Percentiles rank a stretch among this genome's conserved stretches.
Evolutionary conservation across 2,113 vertebrate genomes (phyloP).

Genomic region (Caracal caracal): DNA sequence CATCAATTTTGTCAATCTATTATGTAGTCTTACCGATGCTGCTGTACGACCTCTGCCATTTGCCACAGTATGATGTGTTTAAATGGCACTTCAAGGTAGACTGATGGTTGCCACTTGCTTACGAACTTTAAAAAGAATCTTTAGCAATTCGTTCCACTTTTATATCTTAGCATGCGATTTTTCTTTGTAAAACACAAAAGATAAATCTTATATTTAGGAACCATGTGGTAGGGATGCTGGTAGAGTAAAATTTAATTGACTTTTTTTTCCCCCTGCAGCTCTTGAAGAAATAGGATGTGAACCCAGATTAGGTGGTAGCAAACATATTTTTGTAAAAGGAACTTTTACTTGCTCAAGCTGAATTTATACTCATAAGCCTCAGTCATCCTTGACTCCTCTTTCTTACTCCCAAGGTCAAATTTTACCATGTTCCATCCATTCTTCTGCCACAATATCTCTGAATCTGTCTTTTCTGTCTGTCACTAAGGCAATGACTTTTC

Average conservation of each 20-base stretch:
- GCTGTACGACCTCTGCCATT: too few species aligned
- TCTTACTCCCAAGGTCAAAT: not conserved
- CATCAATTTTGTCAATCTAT: not conserved
- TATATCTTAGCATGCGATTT: constrained; percentile 22
- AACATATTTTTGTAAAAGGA: not conserved
- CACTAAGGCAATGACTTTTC: not conserved
- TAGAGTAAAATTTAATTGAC: constrained; percentile 60
- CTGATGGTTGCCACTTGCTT: not conserved
- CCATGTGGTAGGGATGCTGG: constrained; percentile 45
- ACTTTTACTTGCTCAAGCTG: constrained; percentile 18
- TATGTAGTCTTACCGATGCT: not conserved
- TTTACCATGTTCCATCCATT: not conserved
- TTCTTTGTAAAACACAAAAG: constrained; percentile 44
- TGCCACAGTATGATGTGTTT: not conserved
- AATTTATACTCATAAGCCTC: not conserved
- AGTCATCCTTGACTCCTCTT: not conserved
- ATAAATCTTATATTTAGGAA: constrained; percentile 51
- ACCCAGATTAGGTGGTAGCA: not conserved
- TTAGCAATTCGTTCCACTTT: constrained; percentile 23
- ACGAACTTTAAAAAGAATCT: constrained; percentile 10
- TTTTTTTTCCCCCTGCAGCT: not conserved
- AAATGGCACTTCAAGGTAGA: not conserved
- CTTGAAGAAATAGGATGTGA: constrained; percentile 58
- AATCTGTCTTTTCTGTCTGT: not conserved
- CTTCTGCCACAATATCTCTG: not conserved